Percentiles rank a stretch among this genome's conserved stretches.
Conservation (phyloP, 2,888 invertebrate species). For the Lepidocyrtoides sp. region DNA sequence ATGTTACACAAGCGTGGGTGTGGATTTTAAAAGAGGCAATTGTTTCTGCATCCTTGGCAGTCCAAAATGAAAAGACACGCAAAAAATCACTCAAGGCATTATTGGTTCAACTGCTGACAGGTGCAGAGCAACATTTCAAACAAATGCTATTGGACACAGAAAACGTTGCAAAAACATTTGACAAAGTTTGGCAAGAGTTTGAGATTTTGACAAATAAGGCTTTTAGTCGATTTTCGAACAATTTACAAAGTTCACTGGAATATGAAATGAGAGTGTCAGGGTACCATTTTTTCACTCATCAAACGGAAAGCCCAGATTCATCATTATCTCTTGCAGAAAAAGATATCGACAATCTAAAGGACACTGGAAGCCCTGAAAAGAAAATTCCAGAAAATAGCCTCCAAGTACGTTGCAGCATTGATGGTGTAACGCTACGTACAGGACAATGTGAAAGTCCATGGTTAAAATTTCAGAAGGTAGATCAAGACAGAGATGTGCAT, state of each 20-base stretch:
- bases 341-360: too few species aligned
- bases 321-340: too few species aligned
- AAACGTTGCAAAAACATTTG: neutral
- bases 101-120: neutral
- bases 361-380: neutral
- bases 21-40: constrained; percentile 59
- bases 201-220: neutral
- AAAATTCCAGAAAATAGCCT: neutral
- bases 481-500: constrained; percentile 26
- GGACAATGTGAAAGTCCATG: neutral
- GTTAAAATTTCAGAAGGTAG: constrained; percentile 53
- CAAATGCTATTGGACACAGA: neutral
- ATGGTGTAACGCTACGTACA: constrained; percentile 52
- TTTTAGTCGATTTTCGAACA: neutral
- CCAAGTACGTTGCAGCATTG: constrained; percentile 54
- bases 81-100: neutral
- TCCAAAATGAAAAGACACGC: neutral
- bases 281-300: constrained; percentile 42
- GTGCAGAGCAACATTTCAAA: neutral
- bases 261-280: constrained; percentile 45
- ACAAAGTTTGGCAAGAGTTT: constrained; percentile 32
- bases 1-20: constrained; percentile 49
- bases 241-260: constrained; percentile 4
- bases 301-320: neutral
- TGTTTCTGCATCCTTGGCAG: neutral